Conservation (phyloP, 2,113 vertebrate genomes). For the Aphelocoma coerulescens region DNA sequence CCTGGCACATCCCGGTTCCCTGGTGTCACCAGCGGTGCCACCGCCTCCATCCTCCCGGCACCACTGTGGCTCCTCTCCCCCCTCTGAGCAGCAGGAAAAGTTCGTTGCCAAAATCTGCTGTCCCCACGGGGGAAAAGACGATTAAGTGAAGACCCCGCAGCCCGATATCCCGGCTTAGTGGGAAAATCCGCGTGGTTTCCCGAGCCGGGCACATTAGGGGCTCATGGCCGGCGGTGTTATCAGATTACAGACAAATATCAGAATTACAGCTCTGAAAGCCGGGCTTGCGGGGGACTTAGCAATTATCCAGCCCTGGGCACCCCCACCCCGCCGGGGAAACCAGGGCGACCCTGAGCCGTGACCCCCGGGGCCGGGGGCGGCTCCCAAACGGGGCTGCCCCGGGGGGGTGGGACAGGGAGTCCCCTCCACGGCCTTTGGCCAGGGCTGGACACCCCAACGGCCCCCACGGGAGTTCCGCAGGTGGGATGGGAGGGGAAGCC, state of each 20-base stretch:
- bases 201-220: slow-evolving; percentile 35
- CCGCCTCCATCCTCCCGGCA: rapidly evolving
- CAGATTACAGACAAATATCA: slow-evolving; percentile 59
- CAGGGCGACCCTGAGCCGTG: neutral
- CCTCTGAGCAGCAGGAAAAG: neutral
- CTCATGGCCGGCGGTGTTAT: slow-evolving; percentile 5
- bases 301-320: neutral
- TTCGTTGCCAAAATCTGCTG: neutral
- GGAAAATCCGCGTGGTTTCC: slow-evolving; percentile 23
- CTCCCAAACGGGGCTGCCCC: neutral
- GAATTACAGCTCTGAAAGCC: slow-evolving; percentile 58
- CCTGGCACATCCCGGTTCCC: neutral
- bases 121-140: neutral
- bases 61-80: rapidly evolving
- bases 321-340: neutral
- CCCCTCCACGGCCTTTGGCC: neutral
- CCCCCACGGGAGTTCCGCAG: neutral
- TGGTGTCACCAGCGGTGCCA: rapidly evolving
- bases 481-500: neutral
- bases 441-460: rapidly evolving
- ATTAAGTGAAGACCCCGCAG: neutral
- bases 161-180: slow-evolving; percentile 31
- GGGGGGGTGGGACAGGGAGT: neutral
- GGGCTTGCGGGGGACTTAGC: slow-evolving; percentile 26
- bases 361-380: neutral